Conservation (phyloP, 2,888 invertebrate species). For the Subacronicta megacephala region DNA sequence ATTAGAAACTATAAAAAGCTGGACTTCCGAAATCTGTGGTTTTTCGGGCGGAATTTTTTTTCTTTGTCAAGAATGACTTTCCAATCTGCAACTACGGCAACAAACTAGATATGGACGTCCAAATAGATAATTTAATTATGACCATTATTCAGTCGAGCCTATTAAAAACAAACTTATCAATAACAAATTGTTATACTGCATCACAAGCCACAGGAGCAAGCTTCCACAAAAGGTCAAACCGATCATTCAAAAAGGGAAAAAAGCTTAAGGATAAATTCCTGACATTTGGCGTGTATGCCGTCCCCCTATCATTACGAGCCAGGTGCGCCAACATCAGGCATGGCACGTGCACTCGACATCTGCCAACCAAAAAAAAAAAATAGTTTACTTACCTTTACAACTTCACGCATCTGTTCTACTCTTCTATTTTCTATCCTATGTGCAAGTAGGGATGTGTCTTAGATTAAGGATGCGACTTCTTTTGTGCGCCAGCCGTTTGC, state of each 20-base stretch:
- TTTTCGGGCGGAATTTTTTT: too few species aligned
- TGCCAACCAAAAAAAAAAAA: constrained; percentile 75
- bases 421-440: constrained; percentile 63
- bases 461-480: constrained; percentile 14
- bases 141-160: too few species aligned
- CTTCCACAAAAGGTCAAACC: constrained; percentile 27
- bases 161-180: background rate
- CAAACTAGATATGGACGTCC: too few species aligned
- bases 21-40: too few species aligned
- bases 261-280: constrained; percentile 42
- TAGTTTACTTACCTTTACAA: constrained; percentile 74
- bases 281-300: constrained; percentile 61
- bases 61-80: too few species aligned
- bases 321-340: constrained; percentile 76
- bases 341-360: constrained; percentile 84
- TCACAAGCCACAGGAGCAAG: constrained; percentile 5
- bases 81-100: too few species aligned
- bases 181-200: background rate
- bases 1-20: too few species aligned
- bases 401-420: constrained; percentile 77
- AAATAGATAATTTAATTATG: too few species aligned
- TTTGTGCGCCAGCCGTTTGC: constrained; percentile 1
- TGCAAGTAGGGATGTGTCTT: constrained; percentile 28
- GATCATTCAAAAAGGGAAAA: constrained; percentile 12
- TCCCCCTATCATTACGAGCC: constrained; percentile 77